Conservation (phyloP, 2,888 invertebrate species). For the Dichetophora obliterata region DNA sequence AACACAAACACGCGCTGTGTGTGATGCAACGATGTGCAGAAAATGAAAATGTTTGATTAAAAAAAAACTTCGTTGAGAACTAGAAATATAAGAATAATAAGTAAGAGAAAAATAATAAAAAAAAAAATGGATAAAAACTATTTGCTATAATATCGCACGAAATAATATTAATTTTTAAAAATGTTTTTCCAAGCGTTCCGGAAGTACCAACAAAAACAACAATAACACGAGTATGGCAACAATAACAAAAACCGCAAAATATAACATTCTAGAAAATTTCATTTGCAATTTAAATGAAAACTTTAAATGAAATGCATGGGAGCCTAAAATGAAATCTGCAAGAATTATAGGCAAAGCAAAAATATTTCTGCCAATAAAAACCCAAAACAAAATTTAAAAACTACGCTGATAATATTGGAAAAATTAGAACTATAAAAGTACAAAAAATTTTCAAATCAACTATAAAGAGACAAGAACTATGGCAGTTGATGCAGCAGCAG, state of each 20-base stretch:
- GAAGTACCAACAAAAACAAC: neutral
- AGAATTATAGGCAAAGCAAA: neutral
- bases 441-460: neutral
- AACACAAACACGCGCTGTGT: neutral
- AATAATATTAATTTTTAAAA: neutral
- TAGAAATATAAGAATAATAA: neutral
- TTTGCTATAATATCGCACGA: neutral
- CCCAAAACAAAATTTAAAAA: neutral
- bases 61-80: neutral
- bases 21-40: constrained; percentile 1
- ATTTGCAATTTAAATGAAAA: neutral
- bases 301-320: neutral
- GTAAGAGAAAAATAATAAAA: neutral
- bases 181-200: neutral
- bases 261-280: neutral
- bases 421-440: neutral
- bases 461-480: neutral
- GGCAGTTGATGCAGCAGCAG: neutral
- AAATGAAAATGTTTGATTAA: neutral
- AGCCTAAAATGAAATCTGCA: neutral
- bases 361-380: neutral
- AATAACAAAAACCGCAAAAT: neutral
- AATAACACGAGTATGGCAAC: neutral
- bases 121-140: neutral
- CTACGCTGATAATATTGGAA: neutral